Conservation (phyloP, 2,113 vertebrate genomes). For the Zosterops lateralis region DNA sequence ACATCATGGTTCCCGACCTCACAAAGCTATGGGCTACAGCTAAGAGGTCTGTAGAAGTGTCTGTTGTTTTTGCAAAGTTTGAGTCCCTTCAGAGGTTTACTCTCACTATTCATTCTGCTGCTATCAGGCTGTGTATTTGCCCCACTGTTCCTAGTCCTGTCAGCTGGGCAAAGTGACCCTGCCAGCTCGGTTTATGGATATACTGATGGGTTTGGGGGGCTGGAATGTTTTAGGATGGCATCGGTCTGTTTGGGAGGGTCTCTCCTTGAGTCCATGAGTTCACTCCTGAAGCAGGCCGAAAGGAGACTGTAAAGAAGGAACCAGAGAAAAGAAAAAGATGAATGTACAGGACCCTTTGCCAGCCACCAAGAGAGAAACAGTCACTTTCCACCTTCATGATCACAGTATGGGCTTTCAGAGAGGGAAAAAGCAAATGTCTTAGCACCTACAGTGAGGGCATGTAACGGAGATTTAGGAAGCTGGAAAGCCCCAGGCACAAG, state of each 20-base stretch:
- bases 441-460: neutral
- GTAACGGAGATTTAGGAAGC: neutral
- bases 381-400: conserved; percentile 73
- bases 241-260: conserved; percentile 87
- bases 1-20: conserved; percentile 70
- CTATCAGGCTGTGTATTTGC: conserved; percentile 51
- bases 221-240: conserved; percentile 82
- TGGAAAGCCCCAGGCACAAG: neutral
- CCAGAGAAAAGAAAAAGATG: conserved; percentile 75
- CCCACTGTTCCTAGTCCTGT: conserved; percentile 64
- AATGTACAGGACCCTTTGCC: conserved; percentile 52
- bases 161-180: conserved; percentile 22
- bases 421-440: neutral
- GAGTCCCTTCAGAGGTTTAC: conserved; percentile 70
- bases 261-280: conserved; percentile 87
- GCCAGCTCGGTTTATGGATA: conserved; percentile 63
- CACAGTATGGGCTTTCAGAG: conserved; percentile 40
- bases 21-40: neutral
- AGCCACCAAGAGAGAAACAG: conserved; percentile 43
- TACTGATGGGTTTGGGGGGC: conserved; percentile 70
- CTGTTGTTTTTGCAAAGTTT: conserved; percentile 54
- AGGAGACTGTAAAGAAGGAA: conserved; percentile 91
- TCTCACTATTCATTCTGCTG: conserved; percentile 50
- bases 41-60: conserved; percentile 47
- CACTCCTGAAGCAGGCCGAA: conserved; percentile 89